phyloP scores from a whole-genome alignment of 2,888 invertebrate species.

The Pegoplata infirma region DNA sequence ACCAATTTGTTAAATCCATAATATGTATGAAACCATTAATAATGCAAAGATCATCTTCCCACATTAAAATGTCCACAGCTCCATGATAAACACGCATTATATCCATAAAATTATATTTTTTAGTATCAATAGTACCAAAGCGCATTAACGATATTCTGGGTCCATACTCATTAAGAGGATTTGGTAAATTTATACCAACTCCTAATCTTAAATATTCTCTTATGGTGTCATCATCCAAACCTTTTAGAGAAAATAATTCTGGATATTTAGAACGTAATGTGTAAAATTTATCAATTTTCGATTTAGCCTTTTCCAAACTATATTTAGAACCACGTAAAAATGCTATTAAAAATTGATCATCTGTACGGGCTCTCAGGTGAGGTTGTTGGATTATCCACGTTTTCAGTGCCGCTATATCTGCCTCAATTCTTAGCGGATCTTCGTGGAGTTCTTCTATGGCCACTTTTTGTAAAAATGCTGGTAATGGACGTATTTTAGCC shows the following conservation, averaged over 20 bases:
- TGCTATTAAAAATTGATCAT: conserved; percentile 78
- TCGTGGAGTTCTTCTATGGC: conserved; percentile 79
- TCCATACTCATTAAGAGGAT: conserved; percentile 75
- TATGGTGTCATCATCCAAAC: conserved; percentile 65
- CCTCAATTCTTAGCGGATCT: conserved; percentile 72
- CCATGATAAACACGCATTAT: conserved; percentile 76
- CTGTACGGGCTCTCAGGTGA: conserved; percentile 74
- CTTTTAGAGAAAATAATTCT: conserved; percentile 78
- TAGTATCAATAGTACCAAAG: conserved; percentile 78
- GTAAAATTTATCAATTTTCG: conserved; percentile 81
- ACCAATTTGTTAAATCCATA: conserved; percentile 80
- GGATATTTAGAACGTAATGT: conserved; percentile 79
- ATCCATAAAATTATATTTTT: conserved; percentile 77
- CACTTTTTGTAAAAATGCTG: conserved; percentile 67
- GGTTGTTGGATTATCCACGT: conserved; percentile 79
- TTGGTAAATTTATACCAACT: background rate
- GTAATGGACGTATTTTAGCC: conserved; percentile 69
- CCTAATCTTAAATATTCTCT: conserved; percentile 45
- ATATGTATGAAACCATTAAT: conserved; percentile 79
- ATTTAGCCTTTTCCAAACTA: conserved; percentile 79
- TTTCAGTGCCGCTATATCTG: conserved; percentile 75
- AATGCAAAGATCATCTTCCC: conserved; percentile 81
- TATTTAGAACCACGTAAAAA: conserved; percentile 80
- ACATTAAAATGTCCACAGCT: conserved; percentile 80
- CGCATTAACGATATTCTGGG: conserved; percentile 79